These are phyloP conservation scores for Philypnodon macrostomus DNA, from an alignment of 2,797 vertebrate species.

Conservation along the genomic window DNA sequence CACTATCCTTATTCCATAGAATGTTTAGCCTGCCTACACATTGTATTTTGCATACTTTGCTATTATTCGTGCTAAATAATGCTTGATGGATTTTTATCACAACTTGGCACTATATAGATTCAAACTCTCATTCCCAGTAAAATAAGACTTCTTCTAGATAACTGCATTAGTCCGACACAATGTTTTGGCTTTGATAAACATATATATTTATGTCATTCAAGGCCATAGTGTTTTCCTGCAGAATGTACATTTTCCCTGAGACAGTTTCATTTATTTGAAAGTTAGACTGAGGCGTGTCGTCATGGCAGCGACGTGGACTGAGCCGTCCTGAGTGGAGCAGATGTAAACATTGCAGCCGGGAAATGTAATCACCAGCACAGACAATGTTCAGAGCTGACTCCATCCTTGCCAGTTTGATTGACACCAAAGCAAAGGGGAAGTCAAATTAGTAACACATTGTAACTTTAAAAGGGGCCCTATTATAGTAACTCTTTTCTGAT, in stretches of 20 bases:
- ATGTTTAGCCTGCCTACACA: not conserved
- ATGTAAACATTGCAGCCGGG: slow-evolving; percentile 28
- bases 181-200: too few species aligned
- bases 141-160: too few species aligned
- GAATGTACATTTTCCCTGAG: not conserved
- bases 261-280: slow-evolving; percentile 11
- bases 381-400: slow-evolving; percentile 9
- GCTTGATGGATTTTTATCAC: too few species aligned
- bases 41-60: not conserved
- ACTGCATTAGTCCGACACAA: not conserved
- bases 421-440: not conserved
- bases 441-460: slow-evolving; percentile 4
- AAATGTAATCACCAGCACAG: slow-evolving; percentile 23
- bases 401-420: not conserved
- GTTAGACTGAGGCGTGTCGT: slow-evolving; percentile 14
- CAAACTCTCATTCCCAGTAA: too few species aligned
- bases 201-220: slow-evolving; percentile 7
- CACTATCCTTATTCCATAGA: too few species aligned
- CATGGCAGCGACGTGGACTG: slow-evolving; percentile 18
- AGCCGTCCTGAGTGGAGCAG: slow-evolving; percentile 15
- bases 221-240: not conserved
- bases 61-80: too few species aligned
- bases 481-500: too few species aligned
- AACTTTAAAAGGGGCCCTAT: not conserved
- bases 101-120: too few species aligned